A percentile compares a stretch with the other conserved stretches of the same genome.
Conservation (phyloP, 2,888 invertebrate genomes). For the Anaspis maculata region DNA sequence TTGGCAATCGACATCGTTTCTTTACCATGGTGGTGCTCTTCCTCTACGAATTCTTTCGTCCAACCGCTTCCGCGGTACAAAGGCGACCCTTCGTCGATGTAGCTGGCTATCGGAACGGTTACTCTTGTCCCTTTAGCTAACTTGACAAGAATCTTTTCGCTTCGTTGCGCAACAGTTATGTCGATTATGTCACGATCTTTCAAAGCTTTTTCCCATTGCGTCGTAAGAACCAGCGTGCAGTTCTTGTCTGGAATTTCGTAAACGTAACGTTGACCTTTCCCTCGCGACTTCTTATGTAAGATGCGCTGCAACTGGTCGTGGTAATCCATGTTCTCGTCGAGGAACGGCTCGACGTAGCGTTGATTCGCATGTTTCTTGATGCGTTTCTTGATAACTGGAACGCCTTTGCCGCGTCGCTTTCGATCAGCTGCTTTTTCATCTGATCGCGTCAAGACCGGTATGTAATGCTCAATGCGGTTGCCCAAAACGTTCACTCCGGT, state of each 20-base stretch:
- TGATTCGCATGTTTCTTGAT: constrained; percentile 28
- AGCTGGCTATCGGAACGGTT: constrained; percentile 50
- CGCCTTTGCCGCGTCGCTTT: constrained; percentile 33
- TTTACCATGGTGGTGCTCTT: constrained; percentile 38
- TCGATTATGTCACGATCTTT: constrained; percentile 67
- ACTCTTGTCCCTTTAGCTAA: constrained; percentile 61
- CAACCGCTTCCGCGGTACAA: constrained; percentile 37
- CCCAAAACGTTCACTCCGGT: constrained; percentile 63
- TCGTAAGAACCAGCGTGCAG: constrained; percentile 63
- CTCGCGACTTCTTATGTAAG: constrained; percentile 49
- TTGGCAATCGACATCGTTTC: constrained; percentile 50
- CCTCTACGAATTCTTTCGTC: constrained; percentile 46
- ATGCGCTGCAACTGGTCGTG: constrained; percentile 34
- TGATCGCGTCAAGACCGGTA: constrained; percentile 57
- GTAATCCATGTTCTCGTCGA: constrained; percentile 36
- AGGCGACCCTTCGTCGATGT: constrained; percentile 27
- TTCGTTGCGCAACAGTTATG: constrained; percentile 66
- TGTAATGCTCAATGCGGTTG: constrained; percentile 56
- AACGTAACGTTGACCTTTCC: constrained; percentile 51
- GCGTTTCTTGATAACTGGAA: constrained; percentile 36
- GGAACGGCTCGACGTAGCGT: constrained; percentile 35
- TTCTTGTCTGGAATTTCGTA: constrained; percentile 65
- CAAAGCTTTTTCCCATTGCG: constrained; percentile 65
- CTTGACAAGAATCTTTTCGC: constrained; percentile 62
- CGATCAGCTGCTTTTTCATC: constrained; percentile 32